phyloP scores from a whole-genome alignment of 2,113 vertebrate genomes.

The Lates calcarifer region DNA sequence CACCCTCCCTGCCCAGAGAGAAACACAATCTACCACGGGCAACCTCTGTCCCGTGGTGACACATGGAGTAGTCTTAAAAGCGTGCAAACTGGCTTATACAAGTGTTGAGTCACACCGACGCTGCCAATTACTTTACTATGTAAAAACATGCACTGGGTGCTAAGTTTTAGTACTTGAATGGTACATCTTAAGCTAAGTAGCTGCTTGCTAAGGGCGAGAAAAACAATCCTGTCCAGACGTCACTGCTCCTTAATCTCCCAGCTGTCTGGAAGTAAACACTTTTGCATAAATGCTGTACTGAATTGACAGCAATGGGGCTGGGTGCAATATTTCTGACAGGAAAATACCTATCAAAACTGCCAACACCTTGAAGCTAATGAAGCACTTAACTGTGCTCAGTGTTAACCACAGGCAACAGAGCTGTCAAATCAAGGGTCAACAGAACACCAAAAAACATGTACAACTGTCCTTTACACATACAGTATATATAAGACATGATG shows the following conservation, averaged over 20 bases:
- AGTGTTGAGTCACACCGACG: not conserved
- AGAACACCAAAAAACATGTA: not conserved
- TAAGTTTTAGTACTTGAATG: slow-evolving; percentile 8
- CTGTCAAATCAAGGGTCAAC: not conserved
- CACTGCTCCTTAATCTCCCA: slow-evolving; percentile 33
- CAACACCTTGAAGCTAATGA: slow-evolving; percentile 36
- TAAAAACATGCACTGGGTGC: slow-evolving; percentile 13
- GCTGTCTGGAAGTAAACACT: slow-evolving; percentile 27
- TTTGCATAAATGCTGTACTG: slow-evolving; percentile 32
- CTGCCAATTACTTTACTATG: not conserved
- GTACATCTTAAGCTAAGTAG: slow-evolving; percentile 24
- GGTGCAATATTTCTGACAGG: not conserved
- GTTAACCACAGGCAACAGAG: not conserved
- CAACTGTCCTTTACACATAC: not conserved
- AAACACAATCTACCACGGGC: not conserved
- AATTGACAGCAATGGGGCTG: slow-evolving; percentile 19
- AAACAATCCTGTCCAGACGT: slow-evolving; percentile 42
- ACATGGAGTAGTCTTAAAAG: slow-evolving; percentile 13
- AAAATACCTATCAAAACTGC: slow-evolving; percentile 9
- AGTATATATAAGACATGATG: not conserved
- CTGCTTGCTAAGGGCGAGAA: slow-evolving; percentile 4
- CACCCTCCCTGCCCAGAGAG: not conserved
- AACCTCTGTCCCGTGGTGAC: slow-evolving; percentile 9
- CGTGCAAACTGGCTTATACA: slow-evolving; percentile 17
- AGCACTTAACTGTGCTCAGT: slow-evolving; percentile 5